phyloP scores from a whole-genome alignment of 2,113 vertebrate genomes.

The Talpa occidentalis region DNA sequence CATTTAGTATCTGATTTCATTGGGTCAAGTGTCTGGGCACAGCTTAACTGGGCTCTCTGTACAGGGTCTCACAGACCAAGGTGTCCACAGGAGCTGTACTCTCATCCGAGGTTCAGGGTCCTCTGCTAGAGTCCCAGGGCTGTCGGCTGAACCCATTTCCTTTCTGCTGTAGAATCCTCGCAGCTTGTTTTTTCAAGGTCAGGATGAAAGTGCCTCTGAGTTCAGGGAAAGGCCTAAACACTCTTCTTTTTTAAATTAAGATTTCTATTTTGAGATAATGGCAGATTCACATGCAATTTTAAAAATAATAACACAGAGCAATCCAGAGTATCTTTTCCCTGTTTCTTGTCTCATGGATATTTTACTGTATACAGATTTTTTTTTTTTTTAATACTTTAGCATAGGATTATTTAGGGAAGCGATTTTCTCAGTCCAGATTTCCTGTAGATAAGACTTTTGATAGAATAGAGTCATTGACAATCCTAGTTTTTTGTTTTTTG shows the following conservation, averaged over 20 bases:
- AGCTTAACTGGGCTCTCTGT: neutral
- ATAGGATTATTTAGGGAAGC: constrained; percentile 3
- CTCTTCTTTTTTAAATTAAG: neutral
- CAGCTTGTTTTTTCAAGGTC: neutral
- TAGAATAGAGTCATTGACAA: constrained; percentile 21
- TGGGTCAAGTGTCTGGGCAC: neutral
- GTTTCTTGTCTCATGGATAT: neutral
- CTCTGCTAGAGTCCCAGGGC: neutral
- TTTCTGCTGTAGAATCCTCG: neutral
- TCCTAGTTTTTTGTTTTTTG: neutral
- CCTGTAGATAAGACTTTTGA: neutral
- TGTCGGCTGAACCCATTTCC: neutral
- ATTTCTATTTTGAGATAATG: neutral
- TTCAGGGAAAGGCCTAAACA: neutral
- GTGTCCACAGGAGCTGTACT: neutral
- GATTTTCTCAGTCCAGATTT: constrained; percentile 27
- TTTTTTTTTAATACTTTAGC: neutral
- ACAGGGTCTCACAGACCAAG: neutral
- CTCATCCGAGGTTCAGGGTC: neutral
- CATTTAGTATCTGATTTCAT: neutral
- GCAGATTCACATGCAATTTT: neutral
- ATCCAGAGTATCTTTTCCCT: neutral
- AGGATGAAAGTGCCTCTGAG: neutral
- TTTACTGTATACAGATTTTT: neutral
- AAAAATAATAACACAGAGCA: neutral